Base-by-base conservation (phyloP, 1,140 invertebrate species). In the Octopus bimaculoides region DNA sequence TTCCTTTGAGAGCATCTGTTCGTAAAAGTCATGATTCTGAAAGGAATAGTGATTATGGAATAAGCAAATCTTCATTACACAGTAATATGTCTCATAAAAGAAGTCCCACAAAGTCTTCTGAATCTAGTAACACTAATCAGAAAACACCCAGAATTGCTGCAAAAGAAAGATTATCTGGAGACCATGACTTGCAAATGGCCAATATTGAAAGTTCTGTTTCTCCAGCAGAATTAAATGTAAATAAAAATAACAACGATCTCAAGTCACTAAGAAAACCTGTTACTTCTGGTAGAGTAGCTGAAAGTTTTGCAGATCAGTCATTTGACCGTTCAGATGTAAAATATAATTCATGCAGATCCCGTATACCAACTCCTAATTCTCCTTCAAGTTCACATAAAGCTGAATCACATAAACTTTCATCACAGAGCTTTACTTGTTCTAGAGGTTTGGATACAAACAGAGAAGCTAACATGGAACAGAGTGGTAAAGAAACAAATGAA, bases 361-460 rank as follows among this genome's bases (percentile, higher is more conserved):
- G 66, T n/a, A 71, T 71, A 14, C 66, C 66, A 5, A 71, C 66
- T 14, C 66, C 14, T n/a, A 71, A 71, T 14, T 71, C 66, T 6
- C 66, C 66, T 14, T 71, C 66, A 17, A 20, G 66, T 71, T 71
- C 66, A n/a, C 66, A 20, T 5, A 71, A 71, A 6, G 66, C 66
- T 6, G 66, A 71, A 71, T 71, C 66, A 17, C 66, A 71, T n/a
- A 71, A 71, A 14, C 66, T 71, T 14, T 71, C 66, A 71, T 71
- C 66, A 10, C 66, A 71, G 17, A 71, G 66, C 66, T 71, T 71
- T 71, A n/a, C 66, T 6, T 6, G 0, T 20, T 71, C 14, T 20
- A 61, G 56, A 61, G 17, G 9, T 9, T 12, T 4, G 17, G 56
- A 61, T 12, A 12, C 56, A 17, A 17, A 61, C 56, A 61, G 4